A percentile compares a stretch with the other conserved stretches of the same genome.
These are phyloP conservation scores for Megaceryle maxima DNA, from an alignment of 2,113 vertebrate genomes.

Conservation along the genomic window DNA sequence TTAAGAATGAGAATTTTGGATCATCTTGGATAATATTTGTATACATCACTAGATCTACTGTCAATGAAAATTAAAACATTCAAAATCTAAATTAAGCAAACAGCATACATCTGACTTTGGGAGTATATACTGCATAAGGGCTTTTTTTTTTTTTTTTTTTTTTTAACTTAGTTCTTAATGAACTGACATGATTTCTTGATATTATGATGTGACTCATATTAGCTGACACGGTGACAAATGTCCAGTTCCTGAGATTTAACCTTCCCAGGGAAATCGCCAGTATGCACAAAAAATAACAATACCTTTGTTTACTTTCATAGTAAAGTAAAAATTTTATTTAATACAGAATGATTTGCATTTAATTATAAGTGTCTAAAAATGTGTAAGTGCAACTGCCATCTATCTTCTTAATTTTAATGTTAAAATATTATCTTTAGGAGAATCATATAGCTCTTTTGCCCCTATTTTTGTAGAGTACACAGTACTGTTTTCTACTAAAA, in stretches of 20 bases:
- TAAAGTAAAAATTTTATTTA: neutral
- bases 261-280: neutral
- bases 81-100: neutral
- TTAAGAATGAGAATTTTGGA: neutral
- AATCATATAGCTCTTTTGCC: neutral
- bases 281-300: neutral
- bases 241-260: neutral
- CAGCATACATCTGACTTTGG: neutral
- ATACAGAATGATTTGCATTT: neutral
- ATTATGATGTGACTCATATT: neutral
- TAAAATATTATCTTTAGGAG: neutral
- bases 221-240: neutral
- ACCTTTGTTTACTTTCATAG: neutral
- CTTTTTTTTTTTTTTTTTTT: neutral
- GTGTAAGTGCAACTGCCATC: neutral
- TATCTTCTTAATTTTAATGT: neutral
- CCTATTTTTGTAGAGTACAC: neutral
- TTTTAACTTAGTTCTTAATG: neutral
- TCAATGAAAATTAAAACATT: neutral
- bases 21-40: neutral
- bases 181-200: neutral
- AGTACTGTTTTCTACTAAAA: neutral
- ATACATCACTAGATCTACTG: neutral
- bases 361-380: neutral
- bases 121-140: neutral